These are phyloP conservation scores for Beris chalybata DNA, from an alignment of 2,888 invertebrate species.

Conservation along the genomic window DNA sequence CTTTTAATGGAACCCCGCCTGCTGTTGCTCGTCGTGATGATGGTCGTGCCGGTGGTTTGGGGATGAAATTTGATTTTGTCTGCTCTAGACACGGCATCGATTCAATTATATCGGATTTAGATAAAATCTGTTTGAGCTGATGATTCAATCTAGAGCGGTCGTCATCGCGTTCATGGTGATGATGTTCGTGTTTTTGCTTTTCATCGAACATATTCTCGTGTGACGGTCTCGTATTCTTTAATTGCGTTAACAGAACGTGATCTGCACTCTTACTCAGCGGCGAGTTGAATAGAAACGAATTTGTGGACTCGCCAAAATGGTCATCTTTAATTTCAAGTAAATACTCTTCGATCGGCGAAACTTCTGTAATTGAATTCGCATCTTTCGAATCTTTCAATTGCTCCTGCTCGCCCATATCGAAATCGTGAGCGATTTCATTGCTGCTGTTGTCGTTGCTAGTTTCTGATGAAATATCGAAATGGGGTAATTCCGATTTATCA, in stretches of 20 bases:
- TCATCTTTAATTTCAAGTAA: conserved; percentile 65
- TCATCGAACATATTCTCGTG: conserved; percentile 7
- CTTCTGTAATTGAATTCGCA: conserved; percentile 20
- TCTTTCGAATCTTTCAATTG: conserved; percentile 36
- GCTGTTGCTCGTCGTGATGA: conserved; percentile 4
- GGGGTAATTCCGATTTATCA: conserved; percentile 52
- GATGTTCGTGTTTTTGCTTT: background rate
- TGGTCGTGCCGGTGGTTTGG: background rate
- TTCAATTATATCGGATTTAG: conserved; percentile 53
- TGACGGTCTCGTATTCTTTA: conserved; percentile 1
- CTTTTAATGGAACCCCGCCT: conserved; percentile 11
- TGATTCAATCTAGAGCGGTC: conserved; percentile 35
- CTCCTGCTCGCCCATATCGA: conserved; percentile 43
- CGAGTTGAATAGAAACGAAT: conserved; percentile 47
- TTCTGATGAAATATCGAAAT: conserved; percentile 14
- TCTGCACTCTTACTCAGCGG: conserved; percentile 51
- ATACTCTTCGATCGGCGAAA: conserved; percentile 18
- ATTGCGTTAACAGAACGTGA: conserved; percentile 43
- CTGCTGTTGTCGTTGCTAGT: conserved; percentile 31
- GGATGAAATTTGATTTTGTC: background rate
- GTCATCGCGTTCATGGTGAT: conserved; percentile 1
- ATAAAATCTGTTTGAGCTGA: conserved; percentile 43
- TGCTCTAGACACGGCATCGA: conserved; percentile 34
- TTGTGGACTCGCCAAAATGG: conserved; percentile 62
- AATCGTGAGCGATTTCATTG: background rate